Evolutionary conservation across 1,140 invertebrate genomes (phyloP), one percentile per base, ranked within the genome.

Genomic region (Chironomus tepperi): DNA sequence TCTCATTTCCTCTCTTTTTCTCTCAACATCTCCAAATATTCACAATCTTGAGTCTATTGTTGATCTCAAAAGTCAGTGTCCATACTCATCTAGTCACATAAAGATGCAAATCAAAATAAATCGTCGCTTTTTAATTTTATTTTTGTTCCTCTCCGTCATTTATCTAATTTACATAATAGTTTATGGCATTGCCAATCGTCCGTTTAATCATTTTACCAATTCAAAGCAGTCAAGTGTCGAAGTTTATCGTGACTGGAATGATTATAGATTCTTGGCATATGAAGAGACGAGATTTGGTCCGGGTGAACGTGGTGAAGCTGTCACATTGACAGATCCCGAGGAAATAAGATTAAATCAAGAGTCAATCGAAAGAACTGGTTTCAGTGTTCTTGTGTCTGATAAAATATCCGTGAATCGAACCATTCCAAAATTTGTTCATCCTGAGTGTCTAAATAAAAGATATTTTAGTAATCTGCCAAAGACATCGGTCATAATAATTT

Each of bases 371-470:
- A 86, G 86, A 42, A 95, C 95, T 81, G 93, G 93, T 12, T 95
- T 94, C 77, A 93, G 93, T 82, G 93, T 88, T 0, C 85, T 89
- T 7, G 84, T 89, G 16, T 93, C 91, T 75, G 93, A 95, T 80
- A 84, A 86, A 75, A 93, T 95, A 73, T 88, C 91, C 0, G 73
- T 94, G 5, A 70, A 70, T 70, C 65, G 65, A 7, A 16, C 65
- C 19, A 5, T 70, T 3, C 65, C 65, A 12, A 9, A 70, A 21
- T 9, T 70, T 70, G 65, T 70, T 70, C 65, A 70, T 70, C 18
- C 65, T 1, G 16, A 70, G 19, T 70, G 65, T 19, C 1, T 10
- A 9, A 19, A 70, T 9, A 70, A 18, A 18, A 18, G 19, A 7
- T 70, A 70, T 70, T 18, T 70, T 21, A 3, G 3, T 8, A 19